Evolutionary conservation across 1,140 invertebrate genomes (phyloP).

Genomic region (Bombus confusus): DNA sequence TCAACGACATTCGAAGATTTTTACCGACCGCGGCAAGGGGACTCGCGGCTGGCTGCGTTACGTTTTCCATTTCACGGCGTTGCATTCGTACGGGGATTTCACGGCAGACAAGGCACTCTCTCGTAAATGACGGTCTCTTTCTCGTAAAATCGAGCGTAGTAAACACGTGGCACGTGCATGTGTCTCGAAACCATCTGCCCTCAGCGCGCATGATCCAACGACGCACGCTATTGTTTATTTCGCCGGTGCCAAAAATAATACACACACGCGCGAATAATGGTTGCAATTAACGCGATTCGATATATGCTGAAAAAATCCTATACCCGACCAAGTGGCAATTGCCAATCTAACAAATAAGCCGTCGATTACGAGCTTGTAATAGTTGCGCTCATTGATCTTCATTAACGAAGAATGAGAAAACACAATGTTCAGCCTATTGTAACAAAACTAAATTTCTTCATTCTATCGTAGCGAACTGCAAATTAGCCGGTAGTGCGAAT

Average conservation of each 20-base stretch:
- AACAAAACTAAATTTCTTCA: neutral
- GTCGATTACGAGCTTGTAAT: neutral
- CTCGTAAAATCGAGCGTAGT: slow-evolving; percentile 56
- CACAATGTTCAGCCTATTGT: neutral
- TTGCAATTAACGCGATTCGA: neutral
- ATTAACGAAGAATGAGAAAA: neutral
- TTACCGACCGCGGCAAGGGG: neutral
- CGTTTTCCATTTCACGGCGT: slow-evolving; percentile 23
- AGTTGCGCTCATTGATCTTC: neutral
- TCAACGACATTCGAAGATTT: slow-evolving; percentile 27
- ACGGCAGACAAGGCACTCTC: neutral
- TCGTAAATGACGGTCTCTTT: slow-evolving; percentile 4
- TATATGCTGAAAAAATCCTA: neutral
- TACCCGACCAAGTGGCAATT: neutral
- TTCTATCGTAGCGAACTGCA: neutral
- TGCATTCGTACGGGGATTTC: neutral
- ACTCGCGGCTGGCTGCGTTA: neutral
- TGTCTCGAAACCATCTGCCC: neutral
- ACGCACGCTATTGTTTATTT: slow-evolving; percentile 30
- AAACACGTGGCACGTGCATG: slow-evolving; percentile 46
- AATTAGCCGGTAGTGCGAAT: neutral
- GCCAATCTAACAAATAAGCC: neutral
- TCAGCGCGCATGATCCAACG: slow-evolving; percentile 1
- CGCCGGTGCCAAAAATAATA: slow-evolving; percentile 26
- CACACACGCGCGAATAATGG: neutral